Percentiles rank a stretch among this genome's conserved stretches.
Conservation (phyloP, 2,888 invertebrate genomes). For the Mechanitis messenoides region DNA sequence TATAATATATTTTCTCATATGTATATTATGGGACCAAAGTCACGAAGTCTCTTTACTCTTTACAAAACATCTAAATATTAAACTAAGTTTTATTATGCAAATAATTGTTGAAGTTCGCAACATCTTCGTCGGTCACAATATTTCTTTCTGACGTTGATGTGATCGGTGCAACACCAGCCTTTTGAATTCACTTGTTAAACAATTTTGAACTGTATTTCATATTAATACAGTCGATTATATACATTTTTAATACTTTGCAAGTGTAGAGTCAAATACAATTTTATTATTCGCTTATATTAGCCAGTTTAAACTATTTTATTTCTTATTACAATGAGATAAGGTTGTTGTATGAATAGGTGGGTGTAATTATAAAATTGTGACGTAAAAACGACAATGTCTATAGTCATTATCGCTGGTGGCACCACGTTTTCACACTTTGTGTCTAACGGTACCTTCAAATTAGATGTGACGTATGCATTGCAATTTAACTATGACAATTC, state of each 20-base stretch:
- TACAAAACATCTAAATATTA: slow-evolving; percentile 33
- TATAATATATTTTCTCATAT: neutral
- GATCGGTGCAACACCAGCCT: slow-evolving; percentile 29
- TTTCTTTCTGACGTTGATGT: slow-evolving; percentile 38
- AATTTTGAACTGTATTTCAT: slow-evolving; percentile 14
- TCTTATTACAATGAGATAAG: slow-evolving; percentile 11
- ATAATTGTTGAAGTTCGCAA: slow-evolving; percentile 33
- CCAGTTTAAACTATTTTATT: slow-evolving; percentile 4
- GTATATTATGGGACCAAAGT: slow-evolving; percentile 28
- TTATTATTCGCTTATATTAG: neutral
- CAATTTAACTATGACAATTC: slow-evolving; percentile 16
- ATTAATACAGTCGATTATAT: neutral
- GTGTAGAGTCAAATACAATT: slow-evolving; percentile 23
- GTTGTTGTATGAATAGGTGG: neutral
- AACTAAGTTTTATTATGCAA: slow-evolving; percentile 36
- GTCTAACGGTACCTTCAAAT: slow-evolving; percentile 35
- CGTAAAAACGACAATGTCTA: slow-evolving; percentile 36
- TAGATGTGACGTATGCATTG: slow-evolving; percentile 30
- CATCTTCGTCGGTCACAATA: slow-evolving; percentile 36
- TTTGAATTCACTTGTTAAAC: neutral
- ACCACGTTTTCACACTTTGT: slow-evolving; percentile 35
- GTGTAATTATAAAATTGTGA: slow-evolving; percentile 21
- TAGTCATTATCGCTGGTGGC: slow-evolving; percentile 36
- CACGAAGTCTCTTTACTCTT: slow-evolving; percentile 25
- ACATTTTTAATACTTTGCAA: slow-evolving; percentile 16